Percentiles rank a stretch among this genome's conserved stretches.
Evolutionary conservation across 2,888 invertebrate genomes (phyloP).

Genomic region (Lordiphosa fenestrarum): DNA sequence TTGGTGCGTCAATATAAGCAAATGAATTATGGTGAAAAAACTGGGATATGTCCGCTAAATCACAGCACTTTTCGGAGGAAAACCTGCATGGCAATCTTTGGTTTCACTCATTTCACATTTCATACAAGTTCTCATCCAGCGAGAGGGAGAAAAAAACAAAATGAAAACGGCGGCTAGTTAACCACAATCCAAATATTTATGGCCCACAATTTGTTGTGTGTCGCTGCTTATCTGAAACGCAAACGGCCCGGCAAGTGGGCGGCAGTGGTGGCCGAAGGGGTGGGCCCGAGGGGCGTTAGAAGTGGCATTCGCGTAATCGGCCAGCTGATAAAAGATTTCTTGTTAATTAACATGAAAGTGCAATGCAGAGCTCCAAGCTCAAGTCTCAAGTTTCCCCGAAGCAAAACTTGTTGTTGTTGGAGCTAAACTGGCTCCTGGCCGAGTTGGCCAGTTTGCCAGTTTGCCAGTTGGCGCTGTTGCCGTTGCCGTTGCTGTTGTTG

Average conservation of each 20-base stretch:
- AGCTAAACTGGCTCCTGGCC: slow-evolving; percentile 31
- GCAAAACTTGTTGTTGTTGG: slow-evolving; percentile 7
- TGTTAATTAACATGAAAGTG: slow-evolving; percentile 71
- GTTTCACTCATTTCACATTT: too few species aligned
- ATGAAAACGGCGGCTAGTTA: too few species aligned
- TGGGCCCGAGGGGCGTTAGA: slow-evolving; percentile 28
- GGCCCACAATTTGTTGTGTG: slow-evolving; percentile 59
- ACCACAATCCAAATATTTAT: slow-evolving; percentile 33
- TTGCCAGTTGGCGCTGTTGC: slow-evolving; percentile 21
- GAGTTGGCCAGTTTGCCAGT: slow-evolving; percentile 23
- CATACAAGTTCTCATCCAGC: too few species aligned
- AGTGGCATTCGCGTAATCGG: slow-evolving; percentile 57
- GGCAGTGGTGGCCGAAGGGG: not conserved
- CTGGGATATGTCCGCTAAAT: too few species aligned
- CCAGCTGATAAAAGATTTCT: slow-evolving; percentile 58
- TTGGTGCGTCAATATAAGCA: too few species aligned
- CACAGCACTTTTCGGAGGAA: too few species aligned
- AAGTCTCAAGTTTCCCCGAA: not conserved
- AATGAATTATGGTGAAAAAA: too few species aligned
- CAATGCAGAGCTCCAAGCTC: slow-evolving; percentile 35
- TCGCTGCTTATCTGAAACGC: slow-evolving; percentile 46
- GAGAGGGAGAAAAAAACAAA: too few species aligned
- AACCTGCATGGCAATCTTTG: too few species aligned
- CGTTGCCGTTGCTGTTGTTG: slow-evolving; percentile 16
- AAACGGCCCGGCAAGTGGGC: slow-evolving; percentile 3